Evolutionary conservation across 2,888 invertebrate species (phyloP).

Genomic region (Nudaria mundana): DNA sequence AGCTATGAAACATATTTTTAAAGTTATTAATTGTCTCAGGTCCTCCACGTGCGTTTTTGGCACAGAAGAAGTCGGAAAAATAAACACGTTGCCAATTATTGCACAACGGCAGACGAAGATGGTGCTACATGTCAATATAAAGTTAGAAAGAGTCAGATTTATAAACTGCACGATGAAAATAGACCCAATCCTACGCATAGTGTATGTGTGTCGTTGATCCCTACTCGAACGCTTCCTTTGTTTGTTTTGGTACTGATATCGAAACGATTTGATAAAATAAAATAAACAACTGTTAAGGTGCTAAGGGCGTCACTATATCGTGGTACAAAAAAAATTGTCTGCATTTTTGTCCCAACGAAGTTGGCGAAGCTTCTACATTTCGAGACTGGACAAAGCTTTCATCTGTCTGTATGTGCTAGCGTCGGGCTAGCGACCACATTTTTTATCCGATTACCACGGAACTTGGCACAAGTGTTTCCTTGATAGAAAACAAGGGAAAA

Average conservation of each 20-base stretch:
- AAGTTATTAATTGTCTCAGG: slow-evolving; percentile 40
- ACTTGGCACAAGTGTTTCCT: too few species aligned
- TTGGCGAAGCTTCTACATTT: too few species aligned
- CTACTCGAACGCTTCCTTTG: slow-evolving; percentile 48
- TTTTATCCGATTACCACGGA: too few species aligned
- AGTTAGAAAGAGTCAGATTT: slow-evolving; percentile 42
- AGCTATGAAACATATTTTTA: slow-evolving; percentile 16
- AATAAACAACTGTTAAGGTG: slow-evolving; percentile 20
- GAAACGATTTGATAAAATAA: slow-evolving; percentile 19
- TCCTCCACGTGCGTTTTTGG: slow-evolving; percentile 72
- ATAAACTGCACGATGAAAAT: slow-evolving; percentile 64
- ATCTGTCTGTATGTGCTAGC: too few species aligned
- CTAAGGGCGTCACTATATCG: slow-evolving; percentile 18
- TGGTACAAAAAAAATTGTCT: not conserved
- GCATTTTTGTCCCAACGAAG: too few species aligned
- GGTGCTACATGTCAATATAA: slow-evolving; percentile 25
- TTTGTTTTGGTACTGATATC: slow-evolving; percentile 54
- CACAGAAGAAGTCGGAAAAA: slow-evolving; percentile 53
- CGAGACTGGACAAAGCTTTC: too few species aligned
- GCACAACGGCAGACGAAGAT: slow-evolving; percentile 58
- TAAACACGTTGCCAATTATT: slow-evolving; percentile 70
- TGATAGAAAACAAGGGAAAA: too few species aligned
- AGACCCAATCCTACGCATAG: slow-evolving; percentile 74
- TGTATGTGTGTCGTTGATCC: slow-evolving; percentile 74
- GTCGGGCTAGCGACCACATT: too few species aligned